Evolutionary conservation across 2,113 vertebrate species (phyloP), one percentile per base, ranked within the genome.

Genomic region (Malurus melanocephalus): DNA sequence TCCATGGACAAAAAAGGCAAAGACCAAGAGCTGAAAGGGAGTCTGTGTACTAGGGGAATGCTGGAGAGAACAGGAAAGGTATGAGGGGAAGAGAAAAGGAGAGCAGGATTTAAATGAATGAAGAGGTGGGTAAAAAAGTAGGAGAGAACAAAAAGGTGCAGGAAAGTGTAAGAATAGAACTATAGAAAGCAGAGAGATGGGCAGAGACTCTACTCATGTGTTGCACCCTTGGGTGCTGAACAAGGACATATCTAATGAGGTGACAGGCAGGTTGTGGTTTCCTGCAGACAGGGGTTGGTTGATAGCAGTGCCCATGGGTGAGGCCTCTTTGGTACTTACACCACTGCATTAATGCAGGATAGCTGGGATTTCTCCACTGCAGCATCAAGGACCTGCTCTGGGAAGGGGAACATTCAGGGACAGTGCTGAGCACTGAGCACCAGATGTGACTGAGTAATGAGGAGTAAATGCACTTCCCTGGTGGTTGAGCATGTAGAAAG

Each of bases 181-280:
- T 57, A 5, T 3, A 30, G 40, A 27, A 59, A 42, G 46, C 55
- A 52, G 35, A 60, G 49, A 13, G 46, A 2, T 57, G 60, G 33
- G 42, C 60, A 74, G 69, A 74, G 65, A 55, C 33, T 51, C 28
- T 24, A 2, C 30, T 57, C 1, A 1, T 0, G 0, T 26, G 30
- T 16, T 6, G 49, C 62, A 40, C 43, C 16, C 12, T 27, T 26
- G 52, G 28, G 7, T 80, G 42, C 62, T 43, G 38, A 27, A 10
- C 60, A 12, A n/a, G 62, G 7, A 10, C 20, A 14, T 15, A 7
- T 23, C 56, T 9, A 13, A 3, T 5, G 3, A 62, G 21, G 45
- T 42, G 28, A 24, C 0, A 0, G 16, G 33, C 48, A 71, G 7
- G 17, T 9, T 1, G 1, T 27, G 66, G 24, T 24, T 61, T 42